A percentile compares a stretch with the other conserved stretches of the same genome.
phyloP scores from a whole-genome alignment of 35 echinoderm and acorn worm genomes.

The Heliocidaris erythrogramma region DNA sequence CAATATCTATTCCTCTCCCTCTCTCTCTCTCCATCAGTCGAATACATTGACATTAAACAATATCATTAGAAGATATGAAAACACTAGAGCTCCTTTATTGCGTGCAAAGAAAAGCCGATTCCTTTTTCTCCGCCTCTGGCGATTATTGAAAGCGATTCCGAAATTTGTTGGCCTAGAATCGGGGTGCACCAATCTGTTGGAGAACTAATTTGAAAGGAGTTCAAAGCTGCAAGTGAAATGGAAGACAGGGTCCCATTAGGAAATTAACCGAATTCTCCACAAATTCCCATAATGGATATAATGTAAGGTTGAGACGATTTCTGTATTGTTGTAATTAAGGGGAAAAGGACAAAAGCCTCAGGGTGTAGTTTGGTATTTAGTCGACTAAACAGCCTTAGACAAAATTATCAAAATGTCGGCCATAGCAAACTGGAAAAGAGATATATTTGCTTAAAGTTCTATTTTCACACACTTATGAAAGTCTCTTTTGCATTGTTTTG shows the following conservation, averaged over 20 bases:
- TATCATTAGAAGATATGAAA: constrained; percentile 36
- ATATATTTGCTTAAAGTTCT: too few species aligned
- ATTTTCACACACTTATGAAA: too few species aligned
- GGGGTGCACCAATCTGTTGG: background rate
- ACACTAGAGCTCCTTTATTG: constrained; percentile 6
- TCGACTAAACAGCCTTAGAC: background rate
- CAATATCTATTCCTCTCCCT: background rate
- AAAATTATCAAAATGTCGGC: background rate
- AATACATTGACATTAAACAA: background rate
- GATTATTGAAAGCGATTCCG: constrained; percentile 31
- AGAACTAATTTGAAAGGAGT: background rate
- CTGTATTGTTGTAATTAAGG: background rate
- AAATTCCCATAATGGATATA: background rate
- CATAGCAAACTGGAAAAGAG: too few species aligned
- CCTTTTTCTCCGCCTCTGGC: background rate
- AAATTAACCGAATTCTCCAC: background rate
- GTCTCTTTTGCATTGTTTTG: too few species aligned
- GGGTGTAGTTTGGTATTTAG: background rate
- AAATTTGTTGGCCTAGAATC: background rate
- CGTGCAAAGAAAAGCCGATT: constrained; percentile 32
- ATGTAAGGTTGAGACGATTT: background rate
- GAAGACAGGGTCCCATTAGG: background rate
- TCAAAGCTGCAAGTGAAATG: background rate
- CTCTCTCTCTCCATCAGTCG: background rate
- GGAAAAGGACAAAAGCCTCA: background rate